Base-by-base conservation (phyloP, 2,888 invertebrate species). In the Cheilosia vulpina region DNA sequence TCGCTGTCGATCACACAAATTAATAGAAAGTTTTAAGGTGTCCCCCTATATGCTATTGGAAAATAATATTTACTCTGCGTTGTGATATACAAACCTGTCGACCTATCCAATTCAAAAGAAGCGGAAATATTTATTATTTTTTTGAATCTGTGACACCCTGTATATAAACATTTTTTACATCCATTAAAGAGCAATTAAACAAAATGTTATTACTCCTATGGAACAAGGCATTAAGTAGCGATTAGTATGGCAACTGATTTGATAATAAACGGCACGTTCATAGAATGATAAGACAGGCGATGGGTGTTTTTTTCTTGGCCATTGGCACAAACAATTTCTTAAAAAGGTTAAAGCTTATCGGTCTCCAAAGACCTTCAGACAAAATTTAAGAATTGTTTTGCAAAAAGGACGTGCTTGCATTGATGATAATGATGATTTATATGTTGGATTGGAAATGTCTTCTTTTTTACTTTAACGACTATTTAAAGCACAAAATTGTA, bases 151-250 rank as follows among this genome's bases (percentile, higher is more conserved):
- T 24, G 31, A 27, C 50, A 50, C 5, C 34, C 50, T 63, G 17
- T 21, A 21, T 11, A 50, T 11, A 34, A 11, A 17, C 27, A 4
- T 31, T 34, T 13, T 45, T 55, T 57, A 77, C 68, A 68, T 68
- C 45, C 58, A 77, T 77, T 77, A 77, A 78, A 71, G 63, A 78
- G 63, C 78, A 71, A 78, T 78, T 78, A 71, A 71, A 47, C 52
- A 34, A 62, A 71, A 62, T 78, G 47, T 65, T 71, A 71, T 71
- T 71, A 57, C 63, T 78, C 31, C 9, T 57, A 34, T 62, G 13
- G 47, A 57, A 71, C 71, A 78, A 45, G 60, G 47, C 53, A 34
- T 77, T 77, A 58, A 76, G 60, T n/a, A 68, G 77, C 62, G 60
- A 77, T 77, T 68, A 60, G 77, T 52, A 38, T 38, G 38, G 53